A percentile compares a stretch with the other conserved stretches of the same genome.
phyloP scores from a whole-genome alignment of 2,888 invertebrate species.

The Volucella inflata region DNA sequence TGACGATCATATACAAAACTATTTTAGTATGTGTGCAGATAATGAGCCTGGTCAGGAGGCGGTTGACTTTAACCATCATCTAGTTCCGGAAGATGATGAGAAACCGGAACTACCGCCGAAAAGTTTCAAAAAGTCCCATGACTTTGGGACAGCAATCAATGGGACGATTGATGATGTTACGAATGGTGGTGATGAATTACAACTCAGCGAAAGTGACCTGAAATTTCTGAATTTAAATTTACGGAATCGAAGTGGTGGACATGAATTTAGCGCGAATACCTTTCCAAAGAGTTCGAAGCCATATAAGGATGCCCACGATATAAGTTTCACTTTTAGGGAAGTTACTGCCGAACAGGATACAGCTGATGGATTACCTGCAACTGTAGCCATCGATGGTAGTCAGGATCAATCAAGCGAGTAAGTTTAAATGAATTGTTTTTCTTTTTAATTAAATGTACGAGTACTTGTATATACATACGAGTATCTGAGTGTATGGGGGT shows the following conservation, averaged over 20 bases:
- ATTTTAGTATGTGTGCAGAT: slow-evolving; percentile 78
- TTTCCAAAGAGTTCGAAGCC: slow-evolving; percentile 82
- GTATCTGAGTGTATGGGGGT: background rate
- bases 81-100: slow-evolving; percentile 64
- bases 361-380: slow-evolving; percentile 62
- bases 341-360: slow-evolving; percentile 74
- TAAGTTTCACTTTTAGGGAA: slow-evolving; percentile 83
- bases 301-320: slow-evolving; percentile 81
- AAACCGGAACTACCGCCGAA: slow-evolving; percentile 68
- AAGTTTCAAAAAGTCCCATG: slow-evolving; percentile 32
- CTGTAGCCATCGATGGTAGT: slow-evolving; percentile 45
- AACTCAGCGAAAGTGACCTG: slow-evolving; percentile 82
- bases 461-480: no score
- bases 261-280: slow-evolving; percentile 74
- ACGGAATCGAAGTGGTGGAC: slow-evolving; percentile 78
- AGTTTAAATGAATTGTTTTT: slow-evolving; percentile 53
- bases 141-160: slow-evolving; percentile 17
- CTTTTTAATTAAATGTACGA: no score
- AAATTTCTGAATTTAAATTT: slow-evolving; percentile 82
- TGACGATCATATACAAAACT: slow-evolving; percentile 80
- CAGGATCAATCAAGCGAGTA: slow-evolving; percentile 72
- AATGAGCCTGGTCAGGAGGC: slow-evolving; percentile 74
- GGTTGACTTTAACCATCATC: slow-evolving; percentile 67
- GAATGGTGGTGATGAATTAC: slow-evolving; percentile 76
- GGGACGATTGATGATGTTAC: slow-evolving; percentile 25